Evolutionary conservation across 1,140 invertebrate genomes (phyloP).

Genomic region (Stegodyphus dumicola): DNA sequence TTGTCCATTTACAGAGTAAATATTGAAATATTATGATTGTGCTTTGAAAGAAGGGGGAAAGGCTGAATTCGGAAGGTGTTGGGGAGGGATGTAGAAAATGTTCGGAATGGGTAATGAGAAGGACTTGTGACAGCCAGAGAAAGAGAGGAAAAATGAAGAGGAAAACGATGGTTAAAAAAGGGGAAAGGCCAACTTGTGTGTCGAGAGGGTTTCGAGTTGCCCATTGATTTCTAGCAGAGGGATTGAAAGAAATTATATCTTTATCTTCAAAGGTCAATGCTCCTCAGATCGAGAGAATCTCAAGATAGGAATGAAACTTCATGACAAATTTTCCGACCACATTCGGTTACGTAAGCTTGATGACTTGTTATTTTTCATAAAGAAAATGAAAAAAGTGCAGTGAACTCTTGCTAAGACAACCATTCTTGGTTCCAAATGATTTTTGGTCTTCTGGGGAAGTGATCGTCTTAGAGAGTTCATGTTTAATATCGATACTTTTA

Average conservation of each 20-base stretch:
- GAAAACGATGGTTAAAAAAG: neutral
- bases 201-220: constrained; percentile 14
- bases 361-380: too few relatives aligned
- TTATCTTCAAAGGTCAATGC: too few relatives aligned
- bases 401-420: too few relatives aligned
- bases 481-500: too few relatives aligned
- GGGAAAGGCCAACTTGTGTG: constrained; percentile 10
- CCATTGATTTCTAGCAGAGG: constrained; percentile 7
- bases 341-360: neutral
- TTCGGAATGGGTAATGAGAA: constrained; percentile 17
- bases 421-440: too few relatives aligned
- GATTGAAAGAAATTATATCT: neutral
- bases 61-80: too few relatives aligned
- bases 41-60: neutral
- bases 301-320: neutral
- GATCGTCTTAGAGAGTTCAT: too few relatives aligned
- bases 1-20: neutral
- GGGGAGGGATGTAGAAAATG: neutral
- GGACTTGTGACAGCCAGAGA: neutral
- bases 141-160: constrained; percentile 11
- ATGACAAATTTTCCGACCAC: neutral
- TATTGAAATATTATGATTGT: constrained; percentile 24
- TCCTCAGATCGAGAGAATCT: neutral
- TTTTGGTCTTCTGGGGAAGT: too few relatives aligned
- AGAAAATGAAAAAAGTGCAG: too few relatives aligned